Evolutionary conservation across 2,888 invertebrate genomes (phyloP).

Genomic region (Amblyjoppa fuscipennis): DNA sequence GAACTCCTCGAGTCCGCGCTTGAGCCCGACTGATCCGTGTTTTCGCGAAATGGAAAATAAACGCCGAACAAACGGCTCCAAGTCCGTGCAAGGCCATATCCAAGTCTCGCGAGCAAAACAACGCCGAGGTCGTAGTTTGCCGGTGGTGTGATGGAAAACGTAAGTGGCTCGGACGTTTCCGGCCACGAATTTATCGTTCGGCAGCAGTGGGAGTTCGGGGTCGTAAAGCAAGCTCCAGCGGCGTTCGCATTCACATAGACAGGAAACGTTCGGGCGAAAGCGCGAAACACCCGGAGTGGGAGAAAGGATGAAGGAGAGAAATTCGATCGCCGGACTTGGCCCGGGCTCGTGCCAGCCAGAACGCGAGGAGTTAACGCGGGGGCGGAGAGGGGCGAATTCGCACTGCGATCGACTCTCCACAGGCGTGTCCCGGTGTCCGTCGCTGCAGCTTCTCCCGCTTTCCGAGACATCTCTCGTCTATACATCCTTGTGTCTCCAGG

Average conservation of each 20-base stretch:
- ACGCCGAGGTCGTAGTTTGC: constrained; percentile 11
- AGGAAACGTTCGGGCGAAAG: constrained; percentile 6
- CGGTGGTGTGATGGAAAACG: constrained; percentile 53
- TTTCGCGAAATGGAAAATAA: background rate
- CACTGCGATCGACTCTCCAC: constrained; percentile 37
- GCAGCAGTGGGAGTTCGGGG: constrained; percentile 23
- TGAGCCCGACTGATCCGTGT: background rate
- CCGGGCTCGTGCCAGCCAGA: background rate
- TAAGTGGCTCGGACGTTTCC: constrained; percentile 59
- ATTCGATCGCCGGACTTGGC: constrained; percentile 45
- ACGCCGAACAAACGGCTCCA: constrained; percentile 2
- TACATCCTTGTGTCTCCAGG: constrained; percentile 7
- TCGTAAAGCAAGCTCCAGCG: constrained; percentile 53
- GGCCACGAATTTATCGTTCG: constrained; percentile 56
- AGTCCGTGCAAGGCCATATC: background rate
- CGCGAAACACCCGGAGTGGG: background rate
- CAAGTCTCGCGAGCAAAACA: background rate
- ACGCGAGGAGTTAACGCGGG: constrained; percentile 32
- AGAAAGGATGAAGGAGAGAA: constrained; percentile 27
- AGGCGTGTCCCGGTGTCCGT: constrained; percentile 22
- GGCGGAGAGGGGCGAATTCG: constrained; percentile 15
- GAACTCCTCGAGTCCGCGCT: background rate
- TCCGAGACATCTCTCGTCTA: constrained; percentile 13
- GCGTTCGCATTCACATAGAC: constrained; percentile 5
- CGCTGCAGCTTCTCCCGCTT: constrained; percentile 26